Base-by-base conservation (phyloP, 2,888 invertebrate species). In the Lasius fuliginosus region DNA sequence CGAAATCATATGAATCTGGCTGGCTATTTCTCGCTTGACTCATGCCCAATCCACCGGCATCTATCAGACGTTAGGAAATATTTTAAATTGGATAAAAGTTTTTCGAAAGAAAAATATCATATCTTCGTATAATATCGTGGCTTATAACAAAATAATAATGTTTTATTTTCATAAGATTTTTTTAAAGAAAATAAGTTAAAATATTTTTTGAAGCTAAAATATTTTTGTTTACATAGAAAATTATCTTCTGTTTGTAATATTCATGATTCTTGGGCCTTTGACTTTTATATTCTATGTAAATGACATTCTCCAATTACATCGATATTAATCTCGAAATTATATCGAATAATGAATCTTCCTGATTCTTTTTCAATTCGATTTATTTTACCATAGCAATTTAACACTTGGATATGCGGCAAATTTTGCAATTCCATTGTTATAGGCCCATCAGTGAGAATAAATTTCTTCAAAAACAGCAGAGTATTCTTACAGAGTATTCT, bases 1-100 rank as follows among this genome's bases (percentile, higher is more conserved):
- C 64, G 60, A 79, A 82, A 15, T 91, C 92, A 53, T 89, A 90
- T 0, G 90, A 90, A 42, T 87, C 88, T 0, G 60, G 74, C 30
- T 87, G 86, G 42, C 62, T 82, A 68, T 53, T 42, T 65, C 71
- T 53, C 0, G 42, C 2, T 58, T 86, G 88, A 11, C 76, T n/a
- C 40, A 62, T 62, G 30, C 65, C 64, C 9, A 46, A 36, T 12
- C 89, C 85, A 1, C 79, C 85, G 1, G 83, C 60, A 77, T 89
- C 88, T 23, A 87, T 89, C 82, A 85, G 65, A 2, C 88, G 84
- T 87, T 56, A 49, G 15, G 30, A 68, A 27, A 40, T 74, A n/a
- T 8, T 64, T 30, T 64, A 11, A 49, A 5, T 15, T 75, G 5
- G 18, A n/a, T 30, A 30, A 30, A 42, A 46, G 9, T 58, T 33